phyloP scores from a whole-genome alignment of 2,888 invertebrate species.

The Coremacera marginata region DNA sequence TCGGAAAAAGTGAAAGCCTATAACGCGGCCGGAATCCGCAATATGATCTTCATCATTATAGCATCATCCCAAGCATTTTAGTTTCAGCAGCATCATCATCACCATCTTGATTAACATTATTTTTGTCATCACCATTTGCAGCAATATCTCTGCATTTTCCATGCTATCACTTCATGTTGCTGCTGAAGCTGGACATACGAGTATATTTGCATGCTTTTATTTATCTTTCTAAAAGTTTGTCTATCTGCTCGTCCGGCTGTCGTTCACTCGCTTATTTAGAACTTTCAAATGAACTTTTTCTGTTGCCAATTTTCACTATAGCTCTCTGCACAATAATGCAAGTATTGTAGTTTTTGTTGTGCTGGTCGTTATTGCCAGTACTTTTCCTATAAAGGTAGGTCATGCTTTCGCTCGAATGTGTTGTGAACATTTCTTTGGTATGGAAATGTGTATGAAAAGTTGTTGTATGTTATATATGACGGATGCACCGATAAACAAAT shows the following conservation, averaged over 20 bases:
- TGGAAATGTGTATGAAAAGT: conserved; percentile 27
- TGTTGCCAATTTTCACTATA: conserved; percentile 24
- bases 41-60: neutral
- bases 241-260: neutral
- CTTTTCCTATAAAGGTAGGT: conserved; percentile 37
- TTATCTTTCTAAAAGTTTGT: conserved; percentile 9
- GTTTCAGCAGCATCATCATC: neutral
- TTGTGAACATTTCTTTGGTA: conserved; percentile 24
- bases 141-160: neutral
- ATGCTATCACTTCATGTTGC: neutral
- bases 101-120: neutral
- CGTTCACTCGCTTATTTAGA: conserved; percentile 17
- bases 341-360: conserved; percentile 25
- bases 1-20: conserved; percentile 39
- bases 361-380: conserved; percentile 26
- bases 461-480: conserved; percentile 19
- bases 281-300: conserved; percentile 25
- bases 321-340: conserved; percentile 7
- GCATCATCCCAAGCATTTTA: neutral
- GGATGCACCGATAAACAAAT: conserved; percentile 36
- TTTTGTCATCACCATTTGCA: neutral
- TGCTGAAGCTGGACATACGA: neutral
- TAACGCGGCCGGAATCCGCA: neutral
- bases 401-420: conserved; percentile 34
- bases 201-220: too few species aligned